These are phyloP conservation scores for Lanistes nyassanus DNA, from an alignment of 1,140 invertebrate species.

Conservation along the genomic window DNA sequence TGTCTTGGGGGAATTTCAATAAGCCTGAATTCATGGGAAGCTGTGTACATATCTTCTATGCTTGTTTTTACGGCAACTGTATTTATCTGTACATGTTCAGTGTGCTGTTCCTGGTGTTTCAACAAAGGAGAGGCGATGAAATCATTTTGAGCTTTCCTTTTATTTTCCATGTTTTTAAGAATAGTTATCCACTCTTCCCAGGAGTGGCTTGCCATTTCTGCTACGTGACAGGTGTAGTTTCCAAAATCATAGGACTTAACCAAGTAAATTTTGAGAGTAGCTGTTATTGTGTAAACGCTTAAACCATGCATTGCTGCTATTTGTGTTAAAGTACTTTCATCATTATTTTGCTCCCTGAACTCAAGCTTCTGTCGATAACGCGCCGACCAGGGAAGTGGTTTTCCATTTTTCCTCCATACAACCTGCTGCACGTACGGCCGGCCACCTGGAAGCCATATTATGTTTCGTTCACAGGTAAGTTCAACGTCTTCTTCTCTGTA, in stretches of 20 bases:
- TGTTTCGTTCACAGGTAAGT: not conserved
- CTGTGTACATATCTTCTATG: not conserved
- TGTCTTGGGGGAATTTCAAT: not conserved
- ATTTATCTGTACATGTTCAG: not conserved
- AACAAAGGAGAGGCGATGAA: too few species aligned
- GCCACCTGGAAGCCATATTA: not conserved
- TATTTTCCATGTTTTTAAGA: not conserved
- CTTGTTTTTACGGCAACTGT: not conserved
- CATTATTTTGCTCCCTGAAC: not conserved
- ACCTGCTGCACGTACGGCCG: not conserved
- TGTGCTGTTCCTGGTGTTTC: not conserved
- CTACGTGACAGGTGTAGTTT: not conserved
- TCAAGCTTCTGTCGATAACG: not conserved
- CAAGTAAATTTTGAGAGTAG: not conserved
- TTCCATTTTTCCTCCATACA: not conserved
- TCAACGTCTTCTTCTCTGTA: not conserved
- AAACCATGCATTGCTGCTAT: not conserved
- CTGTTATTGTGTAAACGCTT: not conserved
- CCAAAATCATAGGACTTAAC: not conserved
- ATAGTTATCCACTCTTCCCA: not conserved
- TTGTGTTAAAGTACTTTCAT: not conserved
- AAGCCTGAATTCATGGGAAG: not conserved
- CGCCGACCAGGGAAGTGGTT: not conserved
- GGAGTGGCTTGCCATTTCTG: not conserved
- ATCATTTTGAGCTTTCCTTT: too few species aligned